phyloP scores from a whole-genome alignment of 2,797 vertebrate genomes.

The Cyprinodon diabolis region DNA sequence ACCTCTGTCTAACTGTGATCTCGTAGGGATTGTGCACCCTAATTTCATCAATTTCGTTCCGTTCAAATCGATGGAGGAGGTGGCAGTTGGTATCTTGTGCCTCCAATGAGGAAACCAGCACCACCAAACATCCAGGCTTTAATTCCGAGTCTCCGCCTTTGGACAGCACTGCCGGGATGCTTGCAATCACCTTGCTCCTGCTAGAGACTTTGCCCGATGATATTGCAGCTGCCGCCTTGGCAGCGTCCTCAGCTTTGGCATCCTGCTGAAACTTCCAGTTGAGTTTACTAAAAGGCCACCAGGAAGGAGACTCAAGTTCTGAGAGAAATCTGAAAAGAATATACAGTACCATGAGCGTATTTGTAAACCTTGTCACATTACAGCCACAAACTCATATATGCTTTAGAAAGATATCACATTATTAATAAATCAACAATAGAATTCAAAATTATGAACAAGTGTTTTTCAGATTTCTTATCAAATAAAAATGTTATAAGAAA shows the following conservation, averaged over 20 bases:
- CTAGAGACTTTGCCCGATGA: constrained; percentile 47
- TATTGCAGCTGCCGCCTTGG: constrained; percentile 62
- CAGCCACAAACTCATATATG: not conserved
- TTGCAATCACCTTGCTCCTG: constrained; percentile 80
- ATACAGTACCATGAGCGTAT: not conserved
- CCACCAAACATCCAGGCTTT: constrained; percentile 83
- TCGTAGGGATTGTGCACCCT: constrained; percentile 88
- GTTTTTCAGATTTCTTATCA: not conserved
- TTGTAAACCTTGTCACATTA: not conserved
- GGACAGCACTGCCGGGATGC: constrained; percentile 87
- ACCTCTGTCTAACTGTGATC: constrained; percentile 88
- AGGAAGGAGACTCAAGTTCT: constrained; percentile 90
- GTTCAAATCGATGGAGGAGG: constrained; percentile 85
- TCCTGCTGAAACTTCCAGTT: constrained; percentile 84
- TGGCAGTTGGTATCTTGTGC: constrained; percentile 79
- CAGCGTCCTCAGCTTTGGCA: constrained; percentile 68
- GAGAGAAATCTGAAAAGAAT: constrained; percentile 84
- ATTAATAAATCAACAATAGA: not conserved
- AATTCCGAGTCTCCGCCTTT: constrained; percentile 77
- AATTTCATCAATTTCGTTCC: constrained; percentile 89
- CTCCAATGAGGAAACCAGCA: constrained; percentile 87
- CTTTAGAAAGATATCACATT: not conserved
- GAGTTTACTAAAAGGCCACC: constrained; percentile 94
- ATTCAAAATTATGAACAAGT: not conserved
- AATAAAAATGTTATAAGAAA: not conserved